A percentile compares a stretch with the other conserved stretches of the same genome.
phyloP scores from a whole-genome alignment of 2,113 vertebrate species.

The Rhagologus leucostigma region DNA sequence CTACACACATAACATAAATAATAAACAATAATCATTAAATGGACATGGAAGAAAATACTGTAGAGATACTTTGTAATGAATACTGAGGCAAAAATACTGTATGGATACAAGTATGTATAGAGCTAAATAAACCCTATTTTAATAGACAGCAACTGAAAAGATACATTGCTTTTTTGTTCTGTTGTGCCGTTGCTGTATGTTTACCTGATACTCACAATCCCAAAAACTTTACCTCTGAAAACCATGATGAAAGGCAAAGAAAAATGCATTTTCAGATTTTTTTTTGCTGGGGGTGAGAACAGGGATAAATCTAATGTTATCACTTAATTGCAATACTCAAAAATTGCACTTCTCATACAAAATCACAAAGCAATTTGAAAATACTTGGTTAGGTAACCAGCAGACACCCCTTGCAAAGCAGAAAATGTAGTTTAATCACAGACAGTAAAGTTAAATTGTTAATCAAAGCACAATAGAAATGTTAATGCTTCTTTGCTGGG shows the following conservation, averaged over 20 bases:
- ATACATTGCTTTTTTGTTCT: not conserved
- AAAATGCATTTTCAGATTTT: not conserved
- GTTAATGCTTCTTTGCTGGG: not conserved
- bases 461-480: not conserved
- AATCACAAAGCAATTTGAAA: not conserved
- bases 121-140: not conserved
- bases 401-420: not conserved
- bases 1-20: not conserved
- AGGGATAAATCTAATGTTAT: not conserved
- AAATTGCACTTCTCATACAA: not conserved
- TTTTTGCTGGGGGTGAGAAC: not conserved
- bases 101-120: not conserved
- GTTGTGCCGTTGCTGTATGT: not conserved
- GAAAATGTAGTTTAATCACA: not conserved
- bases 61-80: not conserved
- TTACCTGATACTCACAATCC: not conserved
- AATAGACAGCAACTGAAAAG: not conserved
- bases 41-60: not conserved
- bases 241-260: not conserved
- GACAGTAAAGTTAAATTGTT: not conserved
- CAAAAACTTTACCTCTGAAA: not conserved
- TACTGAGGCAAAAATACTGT: not conserved
- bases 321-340: not conserved
- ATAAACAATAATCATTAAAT: not conserved
- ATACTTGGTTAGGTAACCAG: not conserved